Evolutionary conservation across 2,888 invertebrate genomes (phyloP), one percentile per base, ranked within the genome.

Genomic region (Oscheius sp.): DNA sequence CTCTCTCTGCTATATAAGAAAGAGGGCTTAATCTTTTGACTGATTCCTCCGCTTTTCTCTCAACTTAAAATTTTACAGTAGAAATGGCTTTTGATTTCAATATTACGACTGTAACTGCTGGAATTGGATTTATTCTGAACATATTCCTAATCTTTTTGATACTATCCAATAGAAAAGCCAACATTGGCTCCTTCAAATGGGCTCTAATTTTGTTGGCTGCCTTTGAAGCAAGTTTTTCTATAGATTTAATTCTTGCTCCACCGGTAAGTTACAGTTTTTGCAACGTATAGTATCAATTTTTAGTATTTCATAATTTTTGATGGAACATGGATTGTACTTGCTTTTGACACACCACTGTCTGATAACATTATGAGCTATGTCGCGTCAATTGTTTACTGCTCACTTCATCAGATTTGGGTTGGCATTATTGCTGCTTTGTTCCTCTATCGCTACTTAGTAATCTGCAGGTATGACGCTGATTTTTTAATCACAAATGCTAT

Each of bases 361-460:
- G 48, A 48, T 25, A 12, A n/a, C 3, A 48, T 48, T 23, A 48
- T 48, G 48, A 48, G 48, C 48, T 48, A 48, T 25, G 17, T 48
- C 27, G 48, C 48, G 12, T 48, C 48, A 25, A n/a, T 27, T 8
- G 20, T 53, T 25, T 53, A 53, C 20, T 53, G 29, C 31, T 53
- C 53, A 6, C 33, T 31, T 8, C 53, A 53, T 29, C 53, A 53
- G 31, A 31, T 53, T 31, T 53, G 31, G 31, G 29, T 53, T 25
- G 53, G 53, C 17, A 48, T 53, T 25, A 31, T 53, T 29, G 53
- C 33, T 31, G 53, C 29, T n/a, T 25, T 53, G 12, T 48, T 48
- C 12, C 12, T 48, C 5, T 48, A 48, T 23, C 48, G 48, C 20
- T 48, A 48, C 25, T 3, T 48, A 3, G 27, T 48, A 3, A 48